A percentile compares a stretch with the other conserved stretches of the same genome.
Evolutionary conservation across 1,140 invertebrate genomes (phyloP).

Genomic region (Pinna nobilis): DNA sequence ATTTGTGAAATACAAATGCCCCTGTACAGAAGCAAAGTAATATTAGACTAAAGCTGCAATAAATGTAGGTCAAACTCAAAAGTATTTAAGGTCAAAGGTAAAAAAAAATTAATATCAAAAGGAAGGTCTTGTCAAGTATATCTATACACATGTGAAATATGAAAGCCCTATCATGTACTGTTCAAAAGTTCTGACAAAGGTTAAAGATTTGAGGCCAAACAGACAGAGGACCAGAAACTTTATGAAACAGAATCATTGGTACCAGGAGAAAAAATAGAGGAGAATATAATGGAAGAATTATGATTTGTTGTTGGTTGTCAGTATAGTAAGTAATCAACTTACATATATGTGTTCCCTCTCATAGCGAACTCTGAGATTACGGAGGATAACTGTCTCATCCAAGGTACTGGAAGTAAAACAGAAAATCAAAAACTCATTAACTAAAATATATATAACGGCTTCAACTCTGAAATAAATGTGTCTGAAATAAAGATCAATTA

Average conservation of each 20-base stretch:
- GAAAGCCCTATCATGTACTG: no score
- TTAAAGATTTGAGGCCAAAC: not conserved
- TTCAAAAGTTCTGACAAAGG: no score
- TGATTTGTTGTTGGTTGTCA: not conserved
- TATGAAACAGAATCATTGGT: not conserved
- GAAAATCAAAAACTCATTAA: constrained; percentile 76
- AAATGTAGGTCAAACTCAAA: no score
- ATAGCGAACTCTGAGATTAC: constrained; percentile 97
- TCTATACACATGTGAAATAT: no score
- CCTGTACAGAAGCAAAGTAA: no score
- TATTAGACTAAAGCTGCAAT: no score
- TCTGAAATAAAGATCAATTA: no score
- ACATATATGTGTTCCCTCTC: constrained; percentile 99
- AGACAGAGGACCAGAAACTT: not conserved
- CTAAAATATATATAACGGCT: not conserved
- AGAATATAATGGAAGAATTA: not conserved
- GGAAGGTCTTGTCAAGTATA: not conserved
- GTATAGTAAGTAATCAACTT: constrained; percentile 69
- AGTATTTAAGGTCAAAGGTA: no score
- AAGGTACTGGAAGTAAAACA: constrained; percentile 84
- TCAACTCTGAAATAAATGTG: not conserved
- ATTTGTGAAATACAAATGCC: no score
- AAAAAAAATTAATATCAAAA: not conserved
- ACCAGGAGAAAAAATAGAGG: not conserved
- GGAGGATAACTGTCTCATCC: constrained; percentile 97